Percentiles rank a stretch among this genome's conserved stretches.
Evolutionary conservation across 1,140 invertebrate species (phyloP).

Genomic region (Probaryconus sp.): DNA sequence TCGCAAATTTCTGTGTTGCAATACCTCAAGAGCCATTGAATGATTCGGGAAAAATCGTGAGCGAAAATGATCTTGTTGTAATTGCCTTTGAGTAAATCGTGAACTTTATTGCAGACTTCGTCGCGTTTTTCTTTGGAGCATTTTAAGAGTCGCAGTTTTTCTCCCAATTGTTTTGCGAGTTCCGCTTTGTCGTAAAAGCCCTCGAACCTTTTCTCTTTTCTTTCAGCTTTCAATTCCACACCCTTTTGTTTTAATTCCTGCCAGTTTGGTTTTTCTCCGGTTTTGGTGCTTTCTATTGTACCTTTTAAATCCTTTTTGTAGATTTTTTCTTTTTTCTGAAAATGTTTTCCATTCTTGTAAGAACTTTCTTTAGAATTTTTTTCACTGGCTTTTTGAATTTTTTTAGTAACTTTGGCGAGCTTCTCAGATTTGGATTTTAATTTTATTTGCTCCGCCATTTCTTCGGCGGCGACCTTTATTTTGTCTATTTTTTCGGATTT

Average conservation of each 20-base stretch:
- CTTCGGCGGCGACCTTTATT: too few relatives aligned
- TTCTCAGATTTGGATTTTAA: too few relatives aligned
- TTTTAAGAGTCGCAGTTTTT: constrained; percentile 84
- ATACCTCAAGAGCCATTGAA: constrained; percentile 92
- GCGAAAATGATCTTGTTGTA: constrained; percentile 87
- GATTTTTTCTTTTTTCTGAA: not conserved
- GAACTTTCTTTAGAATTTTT: too few relatives aligned
- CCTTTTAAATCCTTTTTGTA: not conserved
- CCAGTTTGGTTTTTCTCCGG: constrained; percentile 84
- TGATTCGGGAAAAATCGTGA: constrained; percentile 92
- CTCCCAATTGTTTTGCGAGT: constrained; percentile 87
- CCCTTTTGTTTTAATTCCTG: constrained; percentile 85
- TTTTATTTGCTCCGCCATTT: too few relatives aligned
- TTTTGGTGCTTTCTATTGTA: not conserved
- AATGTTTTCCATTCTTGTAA: too few relatives aligned
- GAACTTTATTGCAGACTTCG: constrained; percentile 85
- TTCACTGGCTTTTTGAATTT: too few relatives aligned
- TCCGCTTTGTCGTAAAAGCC: constrained; percentile 84
- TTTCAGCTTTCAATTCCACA: constrained; percentile 82
- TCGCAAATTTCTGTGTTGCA: constrained; percentile 83
- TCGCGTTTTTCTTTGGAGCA: constrained; percentile 80
- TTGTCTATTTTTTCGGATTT: too few relatives aligned
- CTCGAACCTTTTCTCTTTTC: constrained; percentile 80
- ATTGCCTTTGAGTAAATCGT: constrained; percentile 84
- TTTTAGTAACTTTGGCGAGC: too few relatives aligned